These are phyloP conservation scores for Battus philenor DNA, from an alignment of 1,140 invertebrate genomes.

Conservation along the genomic window DNA sequence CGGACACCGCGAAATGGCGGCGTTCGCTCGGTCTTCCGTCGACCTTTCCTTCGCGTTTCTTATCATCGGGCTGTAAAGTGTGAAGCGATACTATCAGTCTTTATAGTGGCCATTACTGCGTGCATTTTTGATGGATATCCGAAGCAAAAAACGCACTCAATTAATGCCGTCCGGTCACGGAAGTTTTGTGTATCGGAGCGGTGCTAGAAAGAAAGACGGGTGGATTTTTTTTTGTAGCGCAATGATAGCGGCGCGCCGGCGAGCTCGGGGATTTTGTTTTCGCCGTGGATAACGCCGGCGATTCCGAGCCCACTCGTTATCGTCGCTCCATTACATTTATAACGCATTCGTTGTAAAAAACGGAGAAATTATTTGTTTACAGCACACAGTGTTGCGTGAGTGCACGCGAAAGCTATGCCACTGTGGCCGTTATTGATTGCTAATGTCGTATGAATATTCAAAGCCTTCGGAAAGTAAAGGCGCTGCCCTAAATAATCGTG, in stretches of 20 bases:
- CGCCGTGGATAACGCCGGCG: not conserved
- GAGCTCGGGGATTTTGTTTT: not conserved
- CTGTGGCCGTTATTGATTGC: constrained; percentile 69
- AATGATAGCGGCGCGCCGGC: constrained; percentile 9
- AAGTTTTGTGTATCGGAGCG: constrained; percentile 47
- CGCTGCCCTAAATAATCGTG: constrained; percentile 73
- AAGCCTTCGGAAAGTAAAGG: constrained; percentile 90
- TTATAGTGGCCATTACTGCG: constrained; percentile 56
- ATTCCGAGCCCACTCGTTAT: constrained; percentile 2
- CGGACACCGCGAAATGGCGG: constrained; percentile 34
- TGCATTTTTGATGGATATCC: constrained; percentile 67
- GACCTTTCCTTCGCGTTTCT: constrained; percentile 40
- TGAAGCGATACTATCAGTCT: constrained; percentile 52
- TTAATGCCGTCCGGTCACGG: constrained; percentile 64
- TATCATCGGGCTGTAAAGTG: constrained; percentile 46
- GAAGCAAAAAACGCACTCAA: constrained; percentile 48
- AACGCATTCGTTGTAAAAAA: constrained; percentile 48
- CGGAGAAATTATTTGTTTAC: constrained; percentile 68
- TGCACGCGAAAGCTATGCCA: constrained; percentile 70
- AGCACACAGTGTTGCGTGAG: constrained; percentile 67
- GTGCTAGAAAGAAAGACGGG: constrained; percentile 19
- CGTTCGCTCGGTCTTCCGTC: constrained; percentile 29
- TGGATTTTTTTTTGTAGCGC: constrained; percentile 12
- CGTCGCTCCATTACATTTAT: constrained; percentile 17
- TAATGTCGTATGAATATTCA: constrained; percentile 73